A percentile compares a stretch with the other conserved stretches of the same genome.
phyloP scores from a whole-genome alignment of 64 coral and sea anemone species.

The Montipora sp. region DNA sequence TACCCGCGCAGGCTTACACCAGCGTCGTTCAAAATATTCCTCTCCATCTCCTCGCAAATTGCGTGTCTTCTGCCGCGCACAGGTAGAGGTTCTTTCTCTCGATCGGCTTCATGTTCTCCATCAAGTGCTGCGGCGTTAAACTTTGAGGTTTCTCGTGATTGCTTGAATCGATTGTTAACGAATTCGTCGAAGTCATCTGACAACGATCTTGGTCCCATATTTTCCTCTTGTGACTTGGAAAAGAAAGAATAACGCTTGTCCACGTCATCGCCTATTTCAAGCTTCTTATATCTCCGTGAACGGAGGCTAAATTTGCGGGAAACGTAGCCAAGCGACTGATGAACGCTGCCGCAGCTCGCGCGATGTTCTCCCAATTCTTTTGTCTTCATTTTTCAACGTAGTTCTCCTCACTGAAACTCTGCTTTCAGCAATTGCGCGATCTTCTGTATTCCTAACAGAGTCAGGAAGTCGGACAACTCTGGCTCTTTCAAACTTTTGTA shows the following conservation, averaged over 20 bases:
- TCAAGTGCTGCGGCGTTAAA: constrained; percentile 10
- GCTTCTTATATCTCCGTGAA: constrained; percentile 25
- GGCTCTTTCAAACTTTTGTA: not conserved
- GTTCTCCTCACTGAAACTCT: not conserved
- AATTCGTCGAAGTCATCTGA: constrained; percentile 22
- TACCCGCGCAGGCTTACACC: constrained; percentile 38
- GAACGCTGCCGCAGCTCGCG: not conserved
- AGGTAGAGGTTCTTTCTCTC: not conserved
- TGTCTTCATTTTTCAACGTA: constrained; percentile 1
- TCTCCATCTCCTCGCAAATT: constrained; percentile 66
- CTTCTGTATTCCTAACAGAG: constrained; percentile 1
- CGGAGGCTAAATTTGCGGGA: constrained; percentile 23
- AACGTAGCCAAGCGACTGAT: not conserved
- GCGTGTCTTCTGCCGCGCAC: constrained; percentile 41
- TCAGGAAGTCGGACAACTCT: constrained; percentile 19
- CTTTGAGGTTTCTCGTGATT: not conserved
- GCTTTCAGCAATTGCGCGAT: not conserved
- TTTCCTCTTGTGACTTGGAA: constrained; percentile 14
- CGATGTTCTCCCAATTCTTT: not conserved
- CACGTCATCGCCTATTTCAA: not conserved
- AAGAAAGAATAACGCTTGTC: not conserved
- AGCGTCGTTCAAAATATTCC: constrained; percentile 19
- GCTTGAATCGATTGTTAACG: not conserved
- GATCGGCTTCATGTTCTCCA: not conserved
- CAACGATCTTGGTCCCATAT: not conserved